Evolutionary conservation across 2,113 vertebrate genomes (phyloP).

Genomic region (Crotophaga sulcirostris): DNA sequence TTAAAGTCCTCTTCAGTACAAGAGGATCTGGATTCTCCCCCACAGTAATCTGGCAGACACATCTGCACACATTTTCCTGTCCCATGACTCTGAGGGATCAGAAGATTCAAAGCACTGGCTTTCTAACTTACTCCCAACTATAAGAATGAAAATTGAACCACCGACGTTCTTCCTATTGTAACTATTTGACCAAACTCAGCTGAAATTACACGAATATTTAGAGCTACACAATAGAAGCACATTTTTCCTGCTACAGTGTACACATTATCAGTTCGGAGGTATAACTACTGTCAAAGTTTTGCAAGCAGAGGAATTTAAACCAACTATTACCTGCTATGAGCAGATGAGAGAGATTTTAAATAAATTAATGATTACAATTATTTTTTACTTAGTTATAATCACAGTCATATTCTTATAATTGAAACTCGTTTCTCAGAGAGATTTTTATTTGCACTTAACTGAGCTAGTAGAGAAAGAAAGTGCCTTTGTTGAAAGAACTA

Average conservation of each 20-base stretch:
- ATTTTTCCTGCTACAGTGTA: rapidly evolving
- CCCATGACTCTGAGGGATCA: background rate
- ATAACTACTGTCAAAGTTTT: background rate
- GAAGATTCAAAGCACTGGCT: background rate
- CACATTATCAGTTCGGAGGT: background rate
- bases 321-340: background rate
- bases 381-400: background rate
- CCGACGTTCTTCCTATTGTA: background rate
- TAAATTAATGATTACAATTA: background rate
- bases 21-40: background rate
- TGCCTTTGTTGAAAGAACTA: background rate
- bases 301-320: background rate
- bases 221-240: background rate
- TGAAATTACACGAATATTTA: background rate
- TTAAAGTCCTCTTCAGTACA: background rate
- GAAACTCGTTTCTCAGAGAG: background rate
- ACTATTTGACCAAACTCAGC: background rate
- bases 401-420: background rate
- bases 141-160: background rate
- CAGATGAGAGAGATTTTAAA: background rate
- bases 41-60: background rate
- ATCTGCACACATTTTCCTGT: background rate
- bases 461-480: background rate
- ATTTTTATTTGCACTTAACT: background rate
- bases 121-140: background rate